Evolutionary conservation across 2,888 invertebrate genomes (phyloP), one percentile per base, ranked within the genome.

Genomic region (Polydrusus tereticollis): DNA sequence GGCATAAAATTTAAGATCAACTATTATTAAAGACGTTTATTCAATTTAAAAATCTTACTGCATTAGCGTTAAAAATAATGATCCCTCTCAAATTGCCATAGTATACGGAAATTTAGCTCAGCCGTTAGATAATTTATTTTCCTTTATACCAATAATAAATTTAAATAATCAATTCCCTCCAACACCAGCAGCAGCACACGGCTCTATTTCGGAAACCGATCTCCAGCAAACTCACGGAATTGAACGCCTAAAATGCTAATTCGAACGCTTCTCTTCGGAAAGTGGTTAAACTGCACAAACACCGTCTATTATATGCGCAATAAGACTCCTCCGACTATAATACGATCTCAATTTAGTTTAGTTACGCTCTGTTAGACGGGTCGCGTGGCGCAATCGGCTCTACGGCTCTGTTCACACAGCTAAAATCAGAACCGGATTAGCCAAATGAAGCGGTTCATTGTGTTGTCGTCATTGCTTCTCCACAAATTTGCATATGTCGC

Each of bases 331-430:
- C 84, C 84, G 85, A 82, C 83, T 84, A 85, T 86, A 86, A 86
- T 86, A 85, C 86, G 86, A 86, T 86, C 86, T 86, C 86, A 86
- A 86, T 86, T 86, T 86, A 86, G 86, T 86, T 86, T 86, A 86
- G 86, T 86, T 85, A 83, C 85, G 86, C 86, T 86, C 86, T 86
- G 86, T 86, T 86, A 86, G 83, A 83, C 84, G 84, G 85, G 85
- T 86, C 86, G 85, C 85, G 85, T 86, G 86, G 85, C 85, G 63
- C 59, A 36, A 58, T 58, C 45, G 59, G 47, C 43, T 58, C 67
- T 38, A 50, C 29, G 16, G 50, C 64, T 47, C 33, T 47, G 33
- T 64, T 50, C 62, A 47, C 43, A 50, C 14, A 26, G 23, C 64
- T 52, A 50, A 84, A 84, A 85, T 83, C 83, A 79, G 81, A 84